Conservation (phyloP, 1,140 invertebrate species). For the Heliconius hewitsoni region DNA sequence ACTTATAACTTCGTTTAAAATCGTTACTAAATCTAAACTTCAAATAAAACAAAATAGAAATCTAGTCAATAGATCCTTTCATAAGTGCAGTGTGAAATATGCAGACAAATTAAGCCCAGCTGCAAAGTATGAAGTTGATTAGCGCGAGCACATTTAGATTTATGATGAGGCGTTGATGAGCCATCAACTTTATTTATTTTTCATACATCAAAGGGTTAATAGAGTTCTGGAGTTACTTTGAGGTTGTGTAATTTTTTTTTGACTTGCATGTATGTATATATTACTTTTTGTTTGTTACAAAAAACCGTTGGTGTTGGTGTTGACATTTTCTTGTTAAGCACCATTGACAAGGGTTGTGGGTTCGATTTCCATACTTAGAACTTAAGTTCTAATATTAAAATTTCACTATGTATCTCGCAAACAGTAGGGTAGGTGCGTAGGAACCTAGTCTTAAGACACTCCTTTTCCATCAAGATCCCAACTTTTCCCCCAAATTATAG, state of each 20-base stretch:
- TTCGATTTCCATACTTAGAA: too few relatives aligned
- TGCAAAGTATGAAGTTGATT: constrained; percentile 63
- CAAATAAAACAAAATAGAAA: constrained; percentile 10
- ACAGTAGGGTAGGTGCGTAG: too few relatives aligned
- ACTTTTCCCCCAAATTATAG: too few relatives aligned
- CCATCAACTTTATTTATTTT: constrained; percentile 37
- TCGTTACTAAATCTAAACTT: background rate
- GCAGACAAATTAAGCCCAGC: constrained; percentile 68
- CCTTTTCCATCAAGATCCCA: too few relatives aligned
- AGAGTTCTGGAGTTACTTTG: constrained; percentile 37
- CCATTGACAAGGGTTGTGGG: too few relatives aligned
- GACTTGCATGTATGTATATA: background rate
- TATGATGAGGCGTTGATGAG: constrained; percentile 56
- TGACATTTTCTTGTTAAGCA: too few relatives aligned
- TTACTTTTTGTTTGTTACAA: background rate
- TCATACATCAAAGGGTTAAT: constrained; percentile 41
- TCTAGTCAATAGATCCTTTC: constrained; percentile 36
- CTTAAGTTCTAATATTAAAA: too few relatives aligned
- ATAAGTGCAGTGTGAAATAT: constrained; percentile 53
- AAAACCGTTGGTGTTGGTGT: too few relatives aligned
- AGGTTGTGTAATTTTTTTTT: background rate
- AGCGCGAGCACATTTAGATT: constrained; percentile 68
- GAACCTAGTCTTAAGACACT: too few relatives aligned
- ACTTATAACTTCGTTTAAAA: background rate
- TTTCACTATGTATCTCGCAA: too few relatives aligned